Evolutionary conservation across 2,888 invertebrate genomes (phyloP).

Genomic region (Microctonus hyperodae): DNA sequence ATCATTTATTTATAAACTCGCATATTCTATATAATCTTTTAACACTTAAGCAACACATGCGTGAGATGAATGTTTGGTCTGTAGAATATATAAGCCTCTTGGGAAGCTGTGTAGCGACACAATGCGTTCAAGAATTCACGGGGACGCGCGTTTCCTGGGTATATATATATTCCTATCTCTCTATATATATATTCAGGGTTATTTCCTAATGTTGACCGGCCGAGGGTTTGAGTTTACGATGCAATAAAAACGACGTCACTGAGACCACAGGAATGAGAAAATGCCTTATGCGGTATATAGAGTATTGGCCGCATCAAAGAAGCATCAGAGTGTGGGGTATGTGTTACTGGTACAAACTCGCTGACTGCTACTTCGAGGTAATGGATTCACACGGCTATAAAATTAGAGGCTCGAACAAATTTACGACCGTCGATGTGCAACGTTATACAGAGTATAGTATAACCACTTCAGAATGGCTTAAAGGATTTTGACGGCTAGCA

Average conservation of each 20-base stretch:
- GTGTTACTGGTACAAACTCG: conserved; percentile 47
- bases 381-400: conserved; percentile 59
- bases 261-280: conserved; percentile 38
- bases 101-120: conserved; percentile 9
- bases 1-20: conserved; percentile 2
- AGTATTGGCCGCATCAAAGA: neutral
- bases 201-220: conserved; percentile 56
- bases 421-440: conserved; percentile 45
- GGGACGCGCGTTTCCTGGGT: neutral
- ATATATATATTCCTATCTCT: no score
- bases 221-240: conserved; percentile 57
- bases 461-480: conserved; percentile 25
- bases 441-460: conserved; percentile 29
- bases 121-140: conserved; percentile 40
- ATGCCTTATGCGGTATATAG: conserved; percentile 34
- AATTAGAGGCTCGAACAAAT: conserved; percentile 61
- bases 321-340: conserved; percentile 5
- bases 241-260: conserved; percentile 59
- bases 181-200: conserved; percentile 40
- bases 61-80: conserved; percentile 7
- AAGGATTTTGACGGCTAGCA: conserved; percentile 39
- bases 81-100: conserved; percentile 16
- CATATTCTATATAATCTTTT: neutral
- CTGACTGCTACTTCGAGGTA: conserved; percentile 56
- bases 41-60: neutral